Conservation (phyloP, 2,888 invertebrate species). For the Pristionchus entomophagus region DNA sequence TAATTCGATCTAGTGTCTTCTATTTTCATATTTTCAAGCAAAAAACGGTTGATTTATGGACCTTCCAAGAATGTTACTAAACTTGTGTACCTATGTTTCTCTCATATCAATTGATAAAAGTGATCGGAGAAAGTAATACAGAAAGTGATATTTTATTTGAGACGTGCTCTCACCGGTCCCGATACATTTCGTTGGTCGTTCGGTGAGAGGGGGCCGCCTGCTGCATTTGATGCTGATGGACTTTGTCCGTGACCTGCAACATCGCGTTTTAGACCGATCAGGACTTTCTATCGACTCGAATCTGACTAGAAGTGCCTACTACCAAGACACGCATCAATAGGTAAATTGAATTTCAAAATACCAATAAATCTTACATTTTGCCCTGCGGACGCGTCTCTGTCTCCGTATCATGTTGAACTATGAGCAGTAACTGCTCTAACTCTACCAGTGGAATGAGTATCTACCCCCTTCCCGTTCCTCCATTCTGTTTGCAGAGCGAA, state of each 20-base stretch:
- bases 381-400: background rate
- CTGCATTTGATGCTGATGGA: constrained; percentile 44
- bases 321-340: no score
- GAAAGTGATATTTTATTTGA: no score
- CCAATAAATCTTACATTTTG: background rate
- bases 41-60: no score
- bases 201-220: background rate
- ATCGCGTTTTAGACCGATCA: background rate
- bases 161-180: background rate
- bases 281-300: background rate
- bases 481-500: constrained; percentile 8
- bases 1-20: background rate
- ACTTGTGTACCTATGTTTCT: no score
- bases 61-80: no score
- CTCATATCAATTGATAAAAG: no score
- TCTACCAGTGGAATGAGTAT: background rate
- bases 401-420: background rate
- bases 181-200: background rate
- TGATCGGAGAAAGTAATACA: no score
- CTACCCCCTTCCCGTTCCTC: background rate
- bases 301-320: no score
- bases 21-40: no score
- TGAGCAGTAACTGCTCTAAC: constrained; percentile 14
- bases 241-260: constrained; percentile 16
- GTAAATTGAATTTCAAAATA: background rate